Evolutionary conservation across 2,888 invertebrate genomes (phyloP).

Genomic region (Poecilobothrus nobilitatus): DNA sequence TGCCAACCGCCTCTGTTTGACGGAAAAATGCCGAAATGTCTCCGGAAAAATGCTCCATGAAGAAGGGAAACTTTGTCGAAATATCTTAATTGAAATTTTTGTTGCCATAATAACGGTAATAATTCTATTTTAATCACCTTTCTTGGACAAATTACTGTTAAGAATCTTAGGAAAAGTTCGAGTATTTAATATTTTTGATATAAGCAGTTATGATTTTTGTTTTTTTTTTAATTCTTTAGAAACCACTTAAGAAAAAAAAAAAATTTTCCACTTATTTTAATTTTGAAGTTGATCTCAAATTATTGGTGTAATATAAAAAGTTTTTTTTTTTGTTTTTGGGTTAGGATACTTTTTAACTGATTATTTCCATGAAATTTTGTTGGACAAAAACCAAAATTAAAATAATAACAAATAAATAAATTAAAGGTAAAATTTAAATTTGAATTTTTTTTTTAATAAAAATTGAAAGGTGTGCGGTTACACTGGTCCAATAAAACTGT

Average conservation of each 20-base stretch:
- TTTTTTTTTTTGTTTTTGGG: neutral
- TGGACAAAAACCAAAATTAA: neutral
- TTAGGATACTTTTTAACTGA: neutral
- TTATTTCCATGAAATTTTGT: neutral
- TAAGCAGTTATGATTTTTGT: neutral
- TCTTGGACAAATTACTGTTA: no score
- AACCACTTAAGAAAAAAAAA: neutral
- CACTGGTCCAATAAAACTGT: neutral
- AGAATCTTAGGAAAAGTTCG: neutral
- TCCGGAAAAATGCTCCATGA: no score
- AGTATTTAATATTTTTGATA: neutral
- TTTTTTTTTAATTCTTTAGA: neutral
- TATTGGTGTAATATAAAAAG: neutral
- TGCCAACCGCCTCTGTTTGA: no score
- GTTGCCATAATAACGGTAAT: no score
- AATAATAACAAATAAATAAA: neutral
- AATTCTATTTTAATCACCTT: no score
- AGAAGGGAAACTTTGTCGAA: no score
- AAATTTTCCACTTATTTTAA: no score
- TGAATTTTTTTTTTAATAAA: neutral
- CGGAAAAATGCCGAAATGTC: no score
- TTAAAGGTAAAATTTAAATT: neutral
- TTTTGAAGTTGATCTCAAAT: neutral
- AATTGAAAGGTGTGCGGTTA: constrained; percentile 4
- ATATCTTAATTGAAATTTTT: no score